Base-by-base conservation (phyloP, 2,797 vertebrate species). In the Pangasius sanitwongsei region DNA sequence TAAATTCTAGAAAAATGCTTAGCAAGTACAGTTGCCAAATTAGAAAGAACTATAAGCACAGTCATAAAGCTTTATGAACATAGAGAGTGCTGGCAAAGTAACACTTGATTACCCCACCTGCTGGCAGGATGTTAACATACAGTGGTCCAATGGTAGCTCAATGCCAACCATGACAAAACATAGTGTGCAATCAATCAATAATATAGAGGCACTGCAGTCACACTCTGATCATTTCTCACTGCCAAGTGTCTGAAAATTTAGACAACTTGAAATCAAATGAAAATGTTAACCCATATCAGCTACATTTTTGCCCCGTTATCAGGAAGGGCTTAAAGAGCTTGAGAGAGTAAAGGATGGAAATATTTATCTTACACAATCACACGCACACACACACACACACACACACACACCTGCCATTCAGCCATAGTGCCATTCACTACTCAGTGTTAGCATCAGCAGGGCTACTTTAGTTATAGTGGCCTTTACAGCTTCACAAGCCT, bases 191-290 rank as follows among this genome's bases (percentile, higher is more conserved):
- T 95, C 93, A 93, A 93, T 95, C 93, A 94, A 90, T 89, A 89
- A 95, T 91, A 88, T 89, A 90, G 90, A 85, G 85, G 89, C 89
- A 90, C 91, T 88, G 92, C 82, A 92, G 89, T 89, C 69, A 70
- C 53, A 89, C 82, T 89, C 89, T 91, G 75, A 93, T 94, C 59
- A 86, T 91, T 93, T 93, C 92, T 90, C 75, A 89, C 92, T 95
- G 92, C 93, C 93, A 88, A 93, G 93, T 93, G 93, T 92, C 94
- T 94, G 93, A 92, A 95, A 95, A 95, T 96, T 96, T 94, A 94
- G 93, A 93, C 93, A 89, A 90, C 93, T 94, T 95, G 93, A 95
- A 94, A 95, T 95, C 92, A 95, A 94, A 94, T 94, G 93, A 93
- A 95, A 95, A 93, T 90, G 95, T 95, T 93, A 95, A 95, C 95